Conservation (phyloP, 2,113 vertebrate species). For the Setophaga coronata region DNA sequence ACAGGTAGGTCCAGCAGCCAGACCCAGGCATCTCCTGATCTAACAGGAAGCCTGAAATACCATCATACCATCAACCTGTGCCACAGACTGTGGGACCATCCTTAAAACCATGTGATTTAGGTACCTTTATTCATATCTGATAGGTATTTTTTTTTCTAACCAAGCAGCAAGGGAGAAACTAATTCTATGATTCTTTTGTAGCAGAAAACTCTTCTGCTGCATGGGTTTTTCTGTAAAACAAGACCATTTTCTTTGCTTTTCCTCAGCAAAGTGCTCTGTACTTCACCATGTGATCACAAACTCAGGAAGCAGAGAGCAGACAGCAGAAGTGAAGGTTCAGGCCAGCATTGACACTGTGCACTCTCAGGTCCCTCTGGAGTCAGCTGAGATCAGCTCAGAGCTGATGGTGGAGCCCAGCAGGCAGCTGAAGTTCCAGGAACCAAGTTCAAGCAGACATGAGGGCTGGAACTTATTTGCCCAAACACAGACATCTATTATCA, state of each 20-base stretch:
- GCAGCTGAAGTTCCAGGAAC: neutral
- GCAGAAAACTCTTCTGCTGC: neutral
- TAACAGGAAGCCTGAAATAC: neutral
- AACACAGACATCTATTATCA: neutral
- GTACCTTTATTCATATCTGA: neutral
- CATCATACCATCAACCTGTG: neutral
- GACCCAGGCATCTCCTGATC: neutral
- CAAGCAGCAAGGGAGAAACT: neutral
- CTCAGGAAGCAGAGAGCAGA: neutral
- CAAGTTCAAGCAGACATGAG: neutral
- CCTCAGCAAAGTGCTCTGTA: neutral
- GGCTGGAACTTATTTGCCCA: neutral
- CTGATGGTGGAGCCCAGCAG: neutral
- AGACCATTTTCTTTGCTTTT: neutral
- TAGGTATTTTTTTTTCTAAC: neutral
- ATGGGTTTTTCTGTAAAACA: neutral
- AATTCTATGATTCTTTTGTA: neutral
- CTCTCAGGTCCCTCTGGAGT: neutral
- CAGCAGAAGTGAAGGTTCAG: neutral
- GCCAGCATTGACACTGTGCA: neutral
- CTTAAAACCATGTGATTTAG: neutral
- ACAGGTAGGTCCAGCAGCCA: neutral
- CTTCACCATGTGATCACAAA: neutral
- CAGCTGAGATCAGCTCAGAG: neutral
- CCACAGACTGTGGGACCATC: neutral